A percentile compares a stretch with the other conserved stretches of the same genome.
Conservation (phyloP, 2,888 invertebrate genomes). For the Meloe dianella region DNA sequence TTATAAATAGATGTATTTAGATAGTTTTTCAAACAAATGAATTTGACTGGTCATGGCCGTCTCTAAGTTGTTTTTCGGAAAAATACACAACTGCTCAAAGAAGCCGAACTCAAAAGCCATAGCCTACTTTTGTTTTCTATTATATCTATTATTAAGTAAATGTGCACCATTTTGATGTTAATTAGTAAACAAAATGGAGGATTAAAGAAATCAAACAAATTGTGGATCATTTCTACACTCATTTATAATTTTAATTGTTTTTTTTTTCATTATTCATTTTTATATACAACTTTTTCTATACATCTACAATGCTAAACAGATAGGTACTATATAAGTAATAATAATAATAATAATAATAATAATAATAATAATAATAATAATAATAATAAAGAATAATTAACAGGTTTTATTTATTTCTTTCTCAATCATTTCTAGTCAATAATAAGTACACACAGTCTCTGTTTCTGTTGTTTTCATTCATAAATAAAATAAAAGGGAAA, state of each 20-base stretch:
- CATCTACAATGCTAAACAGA: not conserved
- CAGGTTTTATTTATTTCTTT: no score
- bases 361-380: not conserved
- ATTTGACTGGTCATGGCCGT: no score
- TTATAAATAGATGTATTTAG: no score
- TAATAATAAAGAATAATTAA: not conserved
- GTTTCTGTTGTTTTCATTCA: not conserved
- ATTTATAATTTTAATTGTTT: not conserved
- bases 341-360: not conserved
- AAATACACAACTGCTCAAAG: no score
- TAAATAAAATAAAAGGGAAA: no score
- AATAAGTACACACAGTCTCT: slow-evolving; percentile 1
- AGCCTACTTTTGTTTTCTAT: no score
- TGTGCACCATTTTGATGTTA: not conserved
- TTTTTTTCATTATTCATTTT: not conserved
- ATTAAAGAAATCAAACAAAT: not conserved
- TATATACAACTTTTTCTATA: not conserved
- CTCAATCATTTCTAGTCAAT: not conserved
- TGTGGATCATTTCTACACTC: not conserved
- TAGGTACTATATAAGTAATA: not conserved
- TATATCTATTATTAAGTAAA: no score
- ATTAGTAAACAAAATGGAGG: not conserved
- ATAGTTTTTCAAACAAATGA: no score
- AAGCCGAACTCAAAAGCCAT: no score
- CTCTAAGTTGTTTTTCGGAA: no score